Evolutionary conservation across 92 coral and sea anemone species (phyloP), one percentile per base, ranked within the genome.

Genomic region (Montipora capitata): DNA sequence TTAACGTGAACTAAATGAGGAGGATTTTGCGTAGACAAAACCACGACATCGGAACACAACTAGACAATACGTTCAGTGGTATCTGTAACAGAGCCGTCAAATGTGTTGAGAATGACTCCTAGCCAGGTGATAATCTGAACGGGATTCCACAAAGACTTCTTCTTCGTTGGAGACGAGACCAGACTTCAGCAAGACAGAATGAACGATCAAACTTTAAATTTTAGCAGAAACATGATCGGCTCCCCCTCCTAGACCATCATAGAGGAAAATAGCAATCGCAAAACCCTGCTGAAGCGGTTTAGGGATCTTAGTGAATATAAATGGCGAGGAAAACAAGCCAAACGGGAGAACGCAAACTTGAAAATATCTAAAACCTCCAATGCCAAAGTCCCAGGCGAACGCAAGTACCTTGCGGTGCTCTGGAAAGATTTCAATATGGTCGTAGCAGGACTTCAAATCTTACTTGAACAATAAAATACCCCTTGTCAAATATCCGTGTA

Each of bases 171-270:
- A 27, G 35, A 27, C 82, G 65, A 90, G 68, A 52, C 87, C 93
- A 65, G 79, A 79, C 63, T 72, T 90, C 63, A 89, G 62, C 44
- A 88, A 65, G 35, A 27, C 35, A 27, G 35, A 27, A 27, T 27
- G 35, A 27, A 27, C 35, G 35, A 27, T 27, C 35, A 27, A 27
- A 27, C 35, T 27, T 27, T 27, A 27, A 27, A 27, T 27, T 27
- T 27, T 27, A 7, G 71, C 83, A 40, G 45, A n/a, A n/a, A 77
- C 52, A n/a, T 72, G 16, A 4, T 79, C 3, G 2, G 72, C 13
- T n/a, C 79, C 80, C 38, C 76, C 86, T 6, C 89, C 93, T 51
- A 72, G 56, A 15, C 94, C 94, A 52, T 91, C 91, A 14, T 86
- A 91, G 7, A 91, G 49, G 75, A 72, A 91, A 9, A 86, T 15